These are phyloP conservation scores for Drosophila flavopinicola DNA, from an alignment of 2,888 invertebrate species.

Conservation along the genomic window DNA sequence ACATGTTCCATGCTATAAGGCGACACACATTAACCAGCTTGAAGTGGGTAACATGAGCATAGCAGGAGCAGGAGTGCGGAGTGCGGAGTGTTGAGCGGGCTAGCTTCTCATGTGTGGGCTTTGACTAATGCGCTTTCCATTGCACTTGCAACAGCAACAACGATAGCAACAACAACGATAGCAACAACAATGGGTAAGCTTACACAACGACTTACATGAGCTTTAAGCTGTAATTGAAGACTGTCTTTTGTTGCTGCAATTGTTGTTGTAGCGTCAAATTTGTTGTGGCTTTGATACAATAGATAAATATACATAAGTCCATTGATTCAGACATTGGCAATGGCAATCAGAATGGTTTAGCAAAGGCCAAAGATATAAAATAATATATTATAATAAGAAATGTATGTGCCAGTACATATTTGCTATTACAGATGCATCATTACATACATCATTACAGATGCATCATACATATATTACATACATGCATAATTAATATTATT, in stretches of 20 bases:
- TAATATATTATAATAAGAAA: neutral
- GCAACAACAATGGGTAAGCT: slow-evolving; percentile 53
- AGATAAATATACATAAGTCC: slow-evolving; percentile 32
- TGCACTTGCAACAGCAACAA: slow-evolving; percentile 66
- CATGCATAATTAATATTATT: no score
- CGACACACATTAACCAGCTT: slow-evolving; percentile 76
- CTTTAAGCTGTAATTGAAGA: slow-evolving; percentile 76
- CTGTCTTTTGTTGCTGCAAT: slow-evolving; percentile 17
- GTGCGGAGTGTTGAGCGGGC: neutral
- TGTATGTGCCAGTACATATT: no score
- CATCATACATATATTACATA: no score
- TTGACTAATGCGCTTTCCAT: slow-evolving; percentile 70
- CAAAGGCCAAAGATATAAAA: neutral
- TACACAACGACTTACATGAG: slow-evolving; percentile 73
- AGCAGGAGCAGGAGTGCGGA: neutral
- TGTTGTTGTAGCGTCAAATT: slow-evolving; percentile 21
- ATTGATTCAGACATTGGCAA: slow-evolving; percentile 27
- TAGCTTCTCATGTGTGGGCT: slow-evolving; percentile 50
- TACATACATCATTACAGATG: no score
- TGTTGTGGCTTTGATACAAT: slow-evolving; percentile 37
- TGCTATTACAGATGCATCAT: no score
- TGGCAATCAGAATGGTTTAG: neutral
- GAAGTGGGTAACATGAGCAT: slow-evolving; percentile 60
- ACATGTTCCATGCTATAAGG: slow-evolving; percentile 68
- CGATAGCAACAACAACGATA: slow-evolving; percentile 28